Percentiles rank a stretch among this genome's conserved stretches.
Conservation (phyloP, 2,888 invertebrate species). For the Colostygia pectinataria region DNA sequence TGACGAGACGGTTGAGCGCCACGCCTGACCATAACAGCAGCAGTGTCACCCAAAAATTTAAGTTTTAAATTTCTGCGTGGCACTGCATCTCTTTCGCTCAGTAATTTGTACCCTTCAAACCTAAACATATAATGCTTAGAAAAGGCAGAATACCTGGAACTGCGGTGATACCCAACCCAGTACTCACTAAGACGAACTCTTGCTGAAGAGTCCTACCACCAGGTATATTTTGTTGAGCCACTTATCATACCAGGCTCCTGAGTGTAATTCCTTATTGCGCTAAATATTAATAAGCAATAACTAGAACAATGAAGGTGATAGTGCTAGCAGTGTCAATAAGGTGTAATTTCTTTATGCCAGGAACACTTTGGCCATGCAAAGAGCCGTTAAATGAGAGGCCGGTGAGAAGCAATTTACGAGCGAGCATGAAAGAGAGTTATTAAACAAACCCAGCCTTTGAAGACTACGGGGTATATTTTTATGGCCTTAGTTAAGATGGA, state of each 20-base stretch:
- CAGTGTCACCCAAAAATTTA: too few relatives aligned
- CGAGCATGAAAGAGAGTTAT: slow-evolving; percentile 58
- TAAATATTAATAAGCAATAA: slow-evolving; percentile 36
- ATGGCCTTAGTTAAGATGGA: slow-evolving; percentile 36
- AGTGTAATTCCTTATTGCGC: slow-evolving; percentile 11
- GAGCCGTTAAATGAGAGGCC: slow-evolving; percentile 58
- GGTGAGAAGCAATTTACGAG: slow-evolving; percentile 65
- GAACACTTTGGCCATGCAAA: slow-evolving; percentile 51
- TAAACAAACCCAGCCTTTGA: slow-evolving; percentile 55
- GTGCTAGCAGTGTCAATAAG: slow-evolving; percentile 32
- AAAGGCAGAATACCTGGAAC: too few relatives aligned
- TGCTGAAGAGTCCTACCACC: too few relatives aligned
- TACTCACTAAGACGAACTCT: too few relatives aligned
- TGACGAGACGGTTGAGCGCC: too few relatives aligned
- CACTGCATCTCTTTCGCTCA: too few relatives aligned
- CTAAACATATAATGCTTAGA: too few relatives aligned
- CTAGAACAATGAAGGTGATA: slow-evolving; percentile 37
- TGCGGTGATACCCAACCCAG: too few relatives aligned
- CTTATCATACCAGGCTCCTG: slow-evolving; percentile 14
- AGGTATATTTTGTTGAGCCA: slow-evolving; percentile 12
- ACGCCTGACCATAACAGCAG: too few relatives aligned
- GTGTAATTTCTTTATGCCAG: slow-evolving; percentile 49
- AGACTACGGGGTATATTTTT: slow-evolving; percentile 47
- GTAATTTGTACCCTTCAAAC: too few relatives aligned
- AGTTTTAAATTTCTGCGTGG: too few relatives aligned